Conservation (phyloP, 2,797 vertebrate genomes). For the Sebastes iracundus region DNA sequence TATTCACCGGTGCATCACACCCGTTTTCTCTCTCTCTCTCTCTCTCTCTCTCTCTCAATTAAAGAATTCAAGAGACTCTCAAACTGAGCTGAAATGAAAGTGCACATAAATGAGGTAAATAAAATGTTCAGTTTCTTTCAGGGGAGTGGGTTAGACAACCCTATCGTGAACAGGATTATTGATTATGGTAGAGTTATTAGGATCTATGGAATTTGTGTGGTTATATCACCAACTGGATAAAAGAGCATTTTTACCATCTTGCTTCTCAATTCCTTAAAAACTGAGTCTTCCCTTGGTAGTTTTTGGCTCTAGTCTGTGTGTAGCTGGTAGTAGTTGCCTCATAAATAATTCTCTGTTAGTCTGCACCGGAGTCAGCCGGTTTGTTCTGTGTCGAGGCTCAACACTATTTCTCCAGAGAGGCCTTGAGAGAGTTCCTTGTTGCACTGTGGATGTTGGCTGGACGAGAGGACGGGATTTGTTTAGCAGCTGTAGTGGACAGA, state of each 20-base stretch:
- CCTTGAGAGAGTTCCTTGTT: not conserved
- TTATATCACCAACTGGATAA: not conserved
- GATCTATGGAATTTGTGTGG: not conserved
- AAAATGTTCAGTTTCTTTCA: no score
- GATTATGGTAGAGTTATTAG: not conserved
- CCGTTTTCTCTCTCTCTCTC: no score
- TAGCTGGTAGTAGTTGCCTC: not conserved
- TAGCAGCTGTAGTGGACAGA: not conserved
- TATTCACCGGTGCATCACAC: not conserved
- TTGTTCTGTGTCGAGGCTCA: not conserved
- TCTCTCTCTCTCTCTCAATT: no score
- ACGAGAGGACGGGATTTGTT: not conserved
- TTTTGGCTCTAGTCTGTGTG: not conserved
- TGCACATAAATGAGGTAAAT: no score
- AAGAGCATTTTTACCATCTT: not conserved
- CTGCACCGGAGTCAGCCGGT: not conserved
- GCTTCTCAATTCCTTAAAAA: not conserved
- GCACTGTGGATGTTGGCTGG: not conserved
- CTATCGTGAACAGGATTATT: not conserved
- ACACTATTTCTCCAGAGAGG: not conserved
- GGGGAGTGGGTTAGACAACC: not conserved
- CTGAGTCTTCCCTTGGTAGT: not conserved
- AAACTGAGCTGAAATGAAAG: no score
- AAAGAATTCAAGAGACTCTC: no score
- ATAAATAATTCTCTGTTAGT: slow-evolving; percentile 21